A percentile compares a stretch with the other conserved stretches of the same genome.
These are phyloP conservation scores for Machimus atricapillus DNA, from an alignment of 2,888 invertebrate species.

Conservation along the genomic window DNA sequence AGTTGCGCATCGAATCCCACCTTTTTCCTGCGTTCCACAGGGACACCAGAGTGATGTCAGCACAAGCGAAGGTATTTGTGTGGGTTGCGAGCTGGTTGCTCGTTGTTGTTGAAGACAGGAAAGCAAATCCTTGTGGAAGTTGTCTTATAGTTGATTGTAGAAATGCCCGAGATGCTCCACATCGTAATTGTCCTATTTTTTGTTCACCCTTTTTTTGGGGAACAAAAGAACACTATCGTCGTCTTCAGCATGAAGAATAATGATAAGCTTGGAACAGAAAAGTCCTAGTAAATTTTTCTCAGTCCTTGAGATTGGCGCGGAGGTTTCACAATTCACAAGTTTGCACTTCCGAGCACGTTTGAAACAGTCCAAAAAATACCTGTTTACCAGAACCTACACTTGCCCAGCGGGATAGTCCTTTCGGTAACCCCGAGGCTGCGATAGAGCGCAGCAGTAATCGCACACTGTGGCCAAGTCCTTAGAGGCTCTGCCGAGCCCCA, in stretches of 20 bases:
- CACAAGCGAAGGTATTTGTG: neutral
- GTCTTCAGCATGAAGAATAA: neutral
- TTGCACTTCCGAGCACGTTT: neutral
- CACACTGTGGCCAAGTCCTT: conserved; percentile 16
- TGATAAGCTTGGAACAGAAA: neutral
- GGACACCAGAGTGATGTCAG: neutral
- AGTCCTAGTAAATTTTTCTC: neutral
- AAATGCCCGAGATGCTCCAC: neutral
- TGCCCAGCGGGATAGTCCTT: conserved; percentile 13
- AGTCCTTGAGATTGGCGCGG: neutral
- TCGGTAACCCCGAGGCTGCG: neutral
- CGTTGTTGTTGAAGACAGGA: neutral
- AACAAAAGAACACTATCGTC: neutral
- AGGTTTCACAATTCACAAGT: neutral
- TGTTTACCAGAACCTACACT: conserved; percentile 19
- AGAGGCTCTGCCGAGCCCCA: neutral
- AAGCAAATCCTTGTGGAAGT: neutral
- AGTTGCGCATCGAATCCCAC: neutral
- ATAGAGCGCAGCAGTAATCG: neutral
- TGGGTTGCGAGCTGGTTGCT: neutral
- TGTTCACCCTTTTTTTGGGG: neutral
- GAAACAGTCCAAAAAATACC: conserved; percentile 26
- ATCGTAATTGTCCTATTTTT: neutral
- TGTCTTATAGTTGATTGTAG: neutral
- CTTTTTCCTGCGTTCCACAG: neutral